Evolutionary conservation across 23 tunicate genomes (phyloP), one percentile per base, ranked within the genome.

Genomic region (Aplidium turbinatum): DNA sequence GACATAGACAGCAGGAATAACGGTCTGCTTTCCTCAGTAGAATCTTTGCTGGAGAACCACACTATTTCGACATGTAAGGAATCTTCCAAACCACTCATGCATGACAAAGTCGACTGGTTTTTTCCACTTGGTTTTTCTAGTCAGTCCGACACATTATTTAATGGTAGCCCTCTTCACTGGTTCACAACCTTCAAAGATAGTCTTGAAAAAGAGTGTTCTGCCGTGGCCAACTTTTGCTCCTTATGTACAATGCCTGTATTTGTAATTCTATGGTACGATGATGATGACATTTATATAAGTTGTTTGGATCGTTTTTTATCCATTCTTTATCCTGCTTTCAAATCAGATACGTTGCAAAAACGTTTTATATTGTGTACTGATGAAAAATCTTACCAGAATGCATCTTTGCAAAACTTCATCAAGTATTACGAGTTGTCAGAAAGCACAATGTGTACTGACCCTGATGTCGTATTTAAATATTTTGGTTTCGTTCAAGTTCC

Each of bases 1-100:
- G 78, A 84, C 40, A 71, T 70, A 3, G 70, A 83, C 4, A 75
- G 81, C 31, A 47, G 58, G 26, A 65, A 35, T n/a, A 45, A 56
- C 9, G 87, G 80, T 33, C 32, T 75, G 2, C 34, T 66, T 1
- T 70, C 76, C 3, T 47, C n/a, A 3, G 38, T 70, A 3, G 34
- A 70, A 47, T n/a, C n/a, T n/a, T n/a, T n/a, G n/a, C n/a, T n/a
- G n/a, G n/a, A n/a, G n/a, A n/a, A n/a, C n/a, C n/a, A n/a, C n/a
- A n/a, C n/a, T n/a, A n/a, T n/a, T n/a, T n/a, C n/a, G n/a, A n/a
- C n/a, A n/a, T n/a, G n/a, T n/a, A n/a, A n/a, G n/a, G n/a, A n/a
- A n/a, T n/a, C n/a, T n/a, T 16, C 48, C 19, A 1, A 57, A 30
- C 55, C 33, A 6, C 4, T 33, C 70, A 40, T 56, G 16, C 56